Conservation (phyloP, 2,797 vertebrate species). For the Perodicticus potto region DNA sequence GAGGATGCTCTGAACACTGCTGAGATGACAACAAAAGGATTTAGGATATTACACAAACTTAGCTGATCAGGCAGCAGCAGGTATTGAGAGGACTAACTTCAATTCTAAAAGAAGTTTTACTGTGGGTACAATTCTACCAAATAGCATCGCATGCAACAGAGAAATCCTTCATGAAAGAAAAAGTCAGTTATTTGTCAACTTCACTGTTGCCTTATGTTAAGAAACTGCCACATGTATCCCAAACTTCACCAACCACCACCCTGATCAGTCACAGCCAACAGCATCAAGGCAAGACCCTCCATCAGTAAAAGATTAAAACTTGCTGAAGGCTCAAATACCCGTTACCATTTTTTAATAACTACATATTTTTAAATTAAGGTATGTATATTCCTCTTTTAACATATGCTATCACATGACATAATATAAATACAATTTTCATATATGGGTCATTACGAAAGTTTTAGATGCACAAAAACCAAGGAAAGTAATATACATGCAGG, state of each 20-base stretch:
- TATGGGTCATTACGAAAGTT: too few species aligned
- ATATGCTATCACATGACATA: background rate
- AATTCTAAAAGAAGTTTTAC: background rate
- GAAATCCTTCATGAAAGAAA: background rate
- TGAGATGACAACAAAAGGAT: background rate
- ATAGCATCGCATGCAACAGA: background rate
- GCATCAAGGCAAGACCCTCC: background rate
- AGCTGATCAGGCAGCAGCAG: background rate
- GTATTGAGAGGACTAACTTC: background rate
- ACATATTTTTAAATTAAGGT: background rate
- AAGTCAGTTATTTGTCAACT: background rate
- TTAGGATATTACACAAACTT: background rate
- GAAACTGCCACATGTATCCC: background rate
- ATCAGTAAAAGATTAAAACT: background rate
- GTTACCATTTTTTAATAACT: background rate
- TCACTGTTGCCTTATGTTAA: background rate
- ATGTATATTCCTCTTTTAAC: background rate
- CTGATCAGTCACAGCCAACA: background rate
- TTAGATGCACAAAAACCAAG: too few species aligned
- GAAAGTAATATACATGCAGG: too few species aligned
- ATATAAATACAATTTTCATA: too few species aligned
- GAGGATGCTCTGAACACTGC: background rate
- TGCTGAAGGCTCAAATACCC: background rate
- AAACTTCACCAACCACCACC: background rate
- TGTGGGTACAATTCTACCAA: background rate